phyloP scores from a whole-genome alignment of 2,113 vertebrate genomes.

The Rhabdomys dilectus region DNA sequence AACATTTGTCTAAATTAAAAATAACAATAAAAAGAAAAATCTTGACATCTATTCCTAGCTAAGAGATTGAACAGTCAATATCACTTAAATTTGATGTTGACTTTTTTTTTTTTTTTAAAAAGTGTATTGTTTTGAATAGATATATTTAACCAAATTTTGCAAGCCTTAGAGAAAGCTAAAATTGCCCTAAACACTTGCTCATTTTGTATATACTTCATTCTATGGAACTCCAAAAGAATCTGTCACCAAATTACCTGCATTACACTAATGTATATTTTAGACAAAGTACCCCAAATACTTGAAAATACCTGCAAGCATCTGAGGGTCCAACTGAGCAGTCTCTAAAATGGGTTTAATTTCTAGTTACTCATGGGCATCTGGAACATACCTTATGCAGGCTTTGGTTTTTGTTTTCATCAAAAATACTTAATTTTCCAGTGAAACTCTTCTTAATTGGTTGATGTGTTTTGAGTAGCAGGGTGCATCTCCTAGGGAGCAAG shows the following conservation, averaged over 20 bases:
- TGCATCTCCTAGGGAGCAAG: background rate
- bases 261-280: conserved; percentile 67
- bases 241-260: conserved; percentile 71
- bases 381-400: background rate
- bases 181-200: conserved; percentile 72
- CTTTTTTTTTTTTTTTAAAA: too few species aligned
- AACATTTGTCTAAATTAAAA: conserved; percentile 83
- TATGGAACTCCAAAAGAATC: conserved; percentile 56
- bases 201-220: conserved; percentile 48
- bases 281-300: conserved; percentile 63
- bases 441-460: background rate
- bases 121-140: conserved; percentile 65
- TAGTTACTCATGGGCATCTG: conserved; percentile 28
- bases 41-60: conserved; percentile 73
- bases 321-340: conserved; percentile 45
- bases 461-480: background rate
- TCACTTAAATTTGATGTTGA: conserved; percentile 78
- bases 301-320: conserved; percentile 68
- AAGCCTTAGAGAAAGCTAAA: conserved; percentile 64
- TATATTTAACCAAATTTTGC: conserved; percentile 73
- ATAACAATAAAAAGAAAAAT: conserved; percentile 79
- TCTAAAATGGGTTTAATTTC: conserved; percentile 63
- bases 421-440: conserved; percentile 40
- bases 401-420: conserved; percentile 12
- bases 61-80: conserved; percentile 72